Percentiles rank a stretch among this genome's conserved stretches.
Evolutionary conservation across 2,113 vertebrate genomes (phyloP).

Genomic region (Protobothrops flavoviridis): DNA sequence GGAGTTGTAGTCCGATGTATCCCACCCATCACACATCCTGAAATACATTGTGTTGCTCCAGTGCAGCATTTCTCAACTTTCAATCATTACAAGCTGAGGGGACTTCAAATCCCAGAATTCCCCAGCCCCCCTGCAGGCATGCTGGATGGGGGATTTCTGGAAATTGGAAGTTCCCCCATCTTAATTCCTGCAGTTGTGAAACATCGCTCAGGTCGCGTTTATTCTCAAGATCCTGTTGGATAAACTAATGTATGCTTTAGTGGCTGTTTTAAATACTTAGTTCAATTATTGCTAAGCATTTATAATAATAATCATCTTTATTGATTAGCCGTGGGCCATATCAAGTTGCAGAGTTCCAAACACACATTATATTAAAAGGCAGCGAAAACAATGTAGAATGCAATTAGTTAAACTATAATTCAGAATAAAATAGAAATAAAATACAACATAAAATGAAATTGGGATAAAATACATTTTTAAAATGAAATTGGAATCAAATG

Average conservation of each 20-base stretch:
- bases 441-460: too few relatives aligned
- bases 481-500: too few relatives aligned
- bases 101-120: neutral
- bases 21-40: neutral
- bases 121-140: neutral
- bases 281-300: neutral
- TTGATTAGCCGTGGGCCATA: too few relatives aligned
- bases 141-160: neutral
- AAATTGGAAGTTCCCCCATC: neutral
- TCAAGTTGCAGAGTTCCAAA: too few relatives aligned
- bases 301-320: too few relatives aligned
- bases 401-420: too few relatives aligned
- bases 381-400: too few relatives aligned
- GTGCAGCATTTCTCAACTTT: neutral
- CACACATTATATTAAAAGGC: too few relatives aligned
- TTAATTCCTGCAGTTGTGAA: neutral
- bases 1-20: neutral
- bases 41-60: neutral
- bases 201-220: neutral
- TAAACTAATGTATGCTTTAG: neutral
- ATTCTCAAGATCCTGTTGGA: neutral
- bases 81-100: neutral
- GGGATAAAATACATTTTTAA: too few relatives aligned
- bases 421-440: too few relatives aligned
- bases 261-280: neutral